These are phyloP conservation scores for Eilema caniola DNA, from an alignment of 2,888 invertebrate genomes.

Conservation along the genomic window DNA sequence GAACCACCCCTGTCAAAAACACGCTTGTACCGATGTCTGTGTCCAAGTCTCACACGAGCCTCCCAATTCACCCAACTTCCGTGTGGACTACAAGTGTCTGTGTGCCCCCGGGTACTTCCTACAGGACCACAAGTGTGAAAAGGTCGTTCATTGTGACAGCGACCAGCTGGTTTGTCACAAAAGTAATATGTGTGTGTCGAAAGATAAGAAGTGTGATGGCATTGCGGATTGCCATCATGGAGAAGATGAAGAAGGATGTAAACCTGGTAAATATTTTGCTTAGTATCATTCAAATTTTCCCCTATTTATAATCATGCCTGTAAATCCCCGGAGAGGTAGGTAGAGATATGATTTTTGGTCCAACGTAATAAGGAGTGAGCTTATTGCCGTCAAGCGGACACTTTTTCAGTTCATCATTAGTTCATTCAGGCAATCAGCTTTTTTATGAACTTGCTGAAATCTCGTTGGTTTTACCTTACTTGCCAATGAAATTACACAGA, in stretches of 20 bases:
- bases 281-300: not conserved
- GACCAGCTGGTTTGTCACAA: slow-evolving; percentile 77
- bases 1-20: slow-evolving; percentile 88
- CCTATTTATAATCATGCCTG: no score
- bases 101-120: slow-evolving; percentile 90
- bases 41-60: slow-evolving; percentile 74
- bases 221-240: slow-evolving; percentile 81
- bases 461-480: no score
- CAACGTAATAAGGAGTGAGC: no score
- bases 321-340: no score
- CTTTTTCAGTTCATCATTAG: no score
- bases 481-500: no score
- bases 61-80: slow-evolving; percentile 29
- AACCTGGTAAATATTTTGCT: slow-evolving; percentile 54
- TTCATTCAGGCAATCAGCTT: not conserved
- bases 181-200: slow-evolving; percentile 78
- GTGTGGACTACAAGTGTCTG: slow-evolving; percentile 73
- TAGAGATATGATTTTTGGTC: no score
- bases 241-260: slow-evolving; percentile 87
- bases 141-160: slow-evolving; percentile 80
- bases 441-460: not conserved
- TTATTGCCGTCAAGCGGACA: no score
- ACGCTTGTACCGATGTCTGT: slow-evolving; percentile 92
- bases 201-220: slow-evolving; percentile 80
- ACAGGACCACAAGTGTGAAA: slow-evolving; percentile 85